phyloP scores from a whole-genome alignment of 2,113 vertebrate genomes.

The Jacana jacana region DNA sequence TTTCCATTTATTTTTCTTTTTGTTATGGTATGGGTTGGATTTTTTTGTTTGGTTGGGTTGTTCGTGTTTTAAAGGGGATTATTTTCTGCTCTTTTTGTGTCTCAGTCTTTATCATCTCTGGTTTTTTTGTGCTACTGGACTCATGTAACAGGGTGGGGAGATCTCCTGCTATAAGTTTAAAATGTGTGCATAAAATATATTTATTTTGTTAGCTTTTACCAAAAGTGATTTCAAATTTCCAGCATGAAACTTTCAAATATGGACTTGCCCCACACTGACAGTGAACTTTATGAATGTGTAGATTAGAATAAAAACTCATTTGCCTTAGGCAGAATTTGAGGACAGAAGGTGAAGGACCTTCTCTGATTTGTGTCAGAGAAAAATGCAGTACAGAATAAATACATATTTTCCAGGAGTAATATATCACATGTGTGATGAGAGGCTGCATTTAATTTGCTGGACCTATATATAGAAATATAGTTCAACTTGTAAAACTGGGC shows the following conservation, averaged over 20 bases:
- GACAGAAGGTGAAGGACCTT: background rate
- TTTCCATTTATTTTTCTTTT: background rate
- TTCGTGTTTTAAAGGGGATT: background rate
- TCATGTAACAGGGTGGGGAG: background rate
- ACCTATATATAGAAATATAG: background rate
- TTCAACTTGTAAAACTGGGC: background rate
- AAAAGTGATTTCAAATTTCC: background rate
- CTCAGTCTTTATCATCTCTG: background rate
- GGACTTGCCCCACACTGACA: background rate
- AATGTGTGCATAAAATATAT: background rate
- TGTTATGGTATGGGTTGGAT: background rate
- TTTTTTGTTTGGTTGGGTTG: background rate
- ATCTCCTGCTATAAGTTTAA: background rate
- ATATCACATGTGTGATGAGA: background rate
- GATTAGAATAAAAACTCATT: background rate
- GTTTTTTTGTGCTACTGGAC: background rate
- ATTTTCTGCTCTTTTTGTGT: background rate
- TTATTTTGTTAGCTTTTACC: background rate
- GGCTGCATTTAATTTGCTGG: background rate
- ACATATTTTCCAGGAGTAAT: background rate
- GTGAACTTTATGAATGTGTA: background rate
- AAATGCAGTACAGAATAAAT: background rate
- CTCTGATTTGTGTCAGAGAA: background rate
- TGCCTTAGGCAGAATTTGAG: background rate
- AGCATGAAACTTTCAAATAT: background rate